Evolutionary conservation across 2,113 vertebrate species (phyloP), one percentile per base, ranked within the genome.

Genomic region (Paraplagusia blochii): DNA sequence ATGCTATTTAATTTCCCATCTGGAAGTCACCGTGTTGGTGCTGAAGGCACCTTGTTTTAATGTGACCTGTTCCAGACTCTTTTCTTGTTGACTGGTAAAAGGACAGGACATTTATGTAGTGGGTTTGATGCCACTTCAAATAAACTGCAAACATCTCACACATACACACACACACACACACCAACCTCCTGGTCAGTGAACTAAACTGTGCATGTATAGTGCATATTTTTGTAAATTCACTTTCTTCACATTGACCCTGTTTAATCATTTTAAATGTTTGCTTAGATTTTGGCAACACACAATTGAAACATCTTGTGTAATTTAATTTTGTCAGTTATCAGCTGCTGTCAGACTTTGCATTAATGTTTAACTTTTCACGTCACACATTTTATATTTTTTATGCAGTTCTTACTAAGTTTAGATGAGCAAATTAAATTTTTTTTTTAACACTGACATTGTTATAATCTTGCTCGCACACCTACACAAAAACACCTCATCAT

Each of bases 311-410:
- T 43, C 15, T 54, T 10, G n/a, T n/a, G 34, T 4, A 22, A 16
- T 67, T 69, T 71, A 39, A 5, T 22, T 63, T 33, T 35, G 17
- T 63, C 33, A 44, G 3, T 18, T 19, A 56, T 55, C 9, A 51
- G 58, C 51, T 70, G 35, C n/a, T 9, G 7, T 12, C 19, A 33
- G 6, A 14, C 58, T 55, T 1, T 58, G 2, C 9, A 61, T 60
- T 19, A 10, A 69, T 15, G 10, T 11, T 39, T 3, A 10, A 4
- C 38, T 39, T 39, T 38, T 38, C 36, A 38, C 36, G 11, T 2
- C 7, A 38, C 22, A 29, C 2, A 29, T 4, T 29, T 29, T 29
- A 29, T 29, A 29, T 2, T 29, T 29, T 29, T 29, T 29, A 2
- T 29, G 22, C 22, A 29, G n/a, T n/a, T n/a, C n/a, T n/a, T n/a